Evolutionary conservation across 2,113 vertebrate genomes (phyloP).

Genomic region (Ardeotis arabs): DNA sequence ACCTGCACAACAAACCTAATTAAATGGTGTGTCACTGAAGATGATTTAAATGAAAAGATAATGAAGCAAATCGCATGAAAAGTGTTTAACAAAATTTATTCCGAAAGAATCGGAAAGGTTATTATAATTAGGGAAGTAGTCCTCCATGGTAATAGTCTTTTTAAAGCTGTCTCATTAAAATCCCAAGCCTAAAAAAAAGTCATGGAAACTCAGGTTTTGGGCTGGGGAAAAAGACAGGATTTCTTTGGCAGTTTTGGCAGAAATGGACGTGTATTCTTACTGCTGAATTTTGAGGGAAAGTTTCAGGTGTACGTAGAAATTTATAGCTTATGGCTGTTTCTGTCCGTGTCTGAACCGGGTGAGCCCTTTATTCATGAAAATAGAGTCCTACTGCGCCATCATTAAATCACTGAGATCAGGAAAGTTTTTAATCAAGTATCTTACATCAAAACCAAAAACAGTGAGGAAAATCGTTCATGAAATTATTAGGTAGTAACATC

Average conservation of each 20-base stretch:
- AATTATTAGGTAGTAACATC: background rate
- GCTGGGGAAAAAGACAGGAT: background rate
- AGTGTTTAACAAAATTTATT: conserved; percentile 64
- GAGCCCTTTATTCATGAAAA: background rate
- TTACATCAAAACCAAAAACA: background rate
- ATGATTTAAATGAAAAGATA: conserved; percentile 71
- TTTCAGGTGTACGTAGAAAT: background rate
- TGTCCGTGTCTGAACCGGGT: background rate
- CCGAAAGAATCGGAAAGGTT: conserved; percentile 46
- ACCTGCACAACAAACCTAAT: conserved; percentile 66
- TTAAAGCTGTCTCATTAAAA: conserved; percentile 9
- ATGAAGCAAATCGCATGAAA: conserved; percentile 66
- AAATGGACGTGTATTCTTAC: background rate
- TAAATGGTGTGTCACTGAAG: conserved; percentile 61
- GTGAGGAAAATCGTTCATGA: background rate
- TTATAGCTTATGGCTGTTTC: background rate
- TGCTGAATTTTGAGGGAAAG: background rate
- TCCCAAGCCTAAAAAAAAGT: background rate
- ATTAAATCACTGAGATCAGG: background rate
- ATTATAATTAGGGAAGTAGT: conserved; percentile 52
- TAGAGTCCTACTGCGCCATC: background rate
- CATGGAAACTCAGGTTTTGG: background rate
- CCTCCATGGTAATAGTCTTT: conserved; percentile 34
- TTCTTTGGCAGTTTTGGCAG: background rate
- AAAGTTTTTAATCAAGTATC: background rate